phyloP scores from a whole-genome alignment of 1,140 invertebrate genomes.

The Macrobrachium rosenbergii region DNA sequence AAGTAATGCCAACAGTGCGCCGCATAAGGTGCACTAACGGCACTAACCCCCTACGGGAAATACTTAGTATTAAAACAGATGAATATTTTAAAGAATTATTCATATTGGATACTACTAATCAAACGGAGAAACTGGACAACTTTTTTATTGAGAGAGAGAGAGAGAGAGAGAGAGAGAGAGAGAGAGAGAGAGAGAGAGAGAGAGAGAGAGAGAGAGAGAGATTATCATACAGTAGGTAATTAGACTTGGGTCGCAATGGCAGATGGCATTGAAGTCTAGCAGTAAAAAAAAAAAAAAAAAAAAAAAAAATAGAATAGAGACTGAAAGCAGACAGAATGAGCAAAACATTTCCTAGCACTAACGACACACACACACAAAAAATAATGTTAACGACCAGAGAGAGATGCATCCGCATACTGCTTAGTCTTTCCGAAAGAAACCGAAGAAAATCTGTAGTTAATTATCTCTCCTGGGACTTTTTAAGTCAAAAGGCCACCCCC shows the following conservation, averaged over 20 bases:
- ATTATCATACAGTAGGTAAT: too few species aligned
- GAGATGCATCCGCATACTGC: too few species aligned
- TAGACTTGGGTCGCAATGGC: background rate
- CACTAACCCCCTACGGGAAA: background rate
- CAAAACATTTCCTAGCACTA: too few species aligned
- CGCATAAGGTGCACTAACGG: too few species aligned
- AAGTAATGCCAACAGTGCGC: too few species aligned
- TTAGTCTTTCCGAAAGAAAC: too few species aligned
- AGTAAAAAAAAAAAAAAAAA: background rate
- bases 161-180: background rate
- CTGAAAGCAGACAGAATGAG: background rate
- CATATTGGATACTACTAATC: background rate
- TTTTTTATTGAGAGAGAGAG: constrained; percentile 5
- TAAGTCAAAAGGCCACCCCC: too few species aligned
- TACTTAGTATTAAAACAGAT: background rate
- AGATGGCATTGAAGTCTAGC: background rate
- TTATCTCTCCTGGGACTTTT: too few species aligned
- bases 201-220: background rate
- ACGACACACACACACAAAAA: too few species aligned
- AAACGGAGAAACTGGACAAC: too few species aligned
- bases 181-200: constrained; percentile 3
- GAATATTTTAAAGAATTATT: background rate
- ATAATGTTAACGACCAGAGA: too few species aligned
- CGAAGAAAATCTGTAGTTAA: too few species aligned
- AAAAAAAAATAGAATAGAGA: background rate